Percentiles rank a stretch among this genome's conserved stretches.
These are phyloP conservation scores for Acromyrmex heyeri DNA, from an alignment of 1,140 invertebrate genomes.

Conservation along the genomic window DNA sequence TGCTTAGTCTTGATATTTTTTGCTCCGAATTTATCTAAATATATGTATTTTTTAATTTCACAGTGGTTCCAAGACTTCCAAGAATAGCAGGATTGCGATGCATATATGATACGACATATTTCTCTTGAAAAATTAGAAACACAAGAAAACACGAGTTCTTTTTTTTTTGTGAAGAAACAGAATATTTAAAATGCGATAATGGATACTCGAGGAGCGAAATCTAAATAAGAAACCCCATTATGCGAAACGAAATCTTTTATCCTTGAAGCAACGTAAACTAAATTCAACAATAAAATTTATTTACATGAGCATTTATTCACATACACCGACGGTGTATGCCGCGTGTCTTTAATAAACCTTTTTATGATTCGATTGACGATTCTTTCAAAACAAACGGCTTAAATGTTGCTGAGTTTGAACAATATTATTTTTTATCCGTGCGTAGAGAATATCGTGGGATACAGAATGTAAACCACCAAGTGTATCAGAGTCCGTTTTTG, in stretches of 20 bases:
- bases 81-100: background rate
- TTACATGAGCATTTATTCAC: slow-evolving; percentile 38
- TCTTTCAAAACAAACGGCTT: background rate
- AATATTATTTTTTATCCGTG: slow-evolving; percentile 14
- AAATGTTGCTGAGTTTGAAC: background rate
- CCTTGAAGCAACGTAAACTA: slow-evolving; percentile 4
- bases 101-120: background rate
- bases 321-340: background rate
- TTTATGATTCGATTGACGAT: slow-evolving; percentile 8
- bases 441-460: background rate
- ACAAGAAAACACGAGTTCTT: background rate
- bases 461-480: background rate
- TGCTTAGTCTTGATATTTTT: slow-evolving; percentile 43
- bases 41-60: slow-evolving; percentile 48
- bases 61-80: background rate
- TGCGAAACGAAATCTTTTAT: background rate
- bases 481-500: background rate
- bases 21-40: slow-evolving; percentile 5
- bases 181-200: slow-evolving; percentile 25
- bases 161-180: slow-evolving; percentile 3
- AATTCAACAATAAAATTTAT: slow-evolving; percentile 29
- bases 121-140: slow-evolving; percentile 29
- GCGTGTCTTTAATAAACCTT: slow-evolving; percentile 27
- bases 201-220: slow-evolving; percentile 6
- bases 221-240: background rate